Evolutionary conservation across 2,113 vertebrate species (phyloP).

Genomic region (Antechinus stuartii): DNA sequence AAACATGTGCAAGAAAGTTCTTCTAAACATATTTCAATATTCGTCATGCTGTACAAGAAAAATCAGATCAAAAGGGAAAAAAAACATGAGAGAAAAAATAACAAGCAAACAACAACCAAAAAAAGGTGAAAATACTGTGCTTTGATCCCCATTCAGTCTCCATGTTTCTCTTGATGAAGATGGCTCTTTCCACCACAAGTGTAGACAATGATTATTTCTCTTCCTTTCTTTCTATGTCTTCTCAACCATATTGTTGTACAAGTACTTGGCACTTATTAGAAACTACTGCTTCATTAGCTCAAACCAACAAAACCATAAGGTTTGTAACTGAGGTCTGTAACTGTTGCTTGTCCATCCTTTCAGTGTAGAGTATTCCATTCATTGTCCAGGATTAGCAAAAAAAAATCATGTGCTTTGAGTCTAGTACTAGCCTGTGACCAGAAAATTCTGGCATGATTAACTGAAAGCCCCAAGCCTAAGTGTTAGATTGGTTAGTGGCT

Average conservation of each 20-base stretch:
- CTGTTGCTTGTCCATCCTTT: constrained; percentile 11
- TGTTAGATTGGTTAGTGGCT: background rate
- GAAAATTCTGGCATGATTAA: constrained; percentile 34
- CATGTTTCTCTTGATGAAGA: too few species aligned
- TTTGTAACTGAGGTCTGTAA: background rate
- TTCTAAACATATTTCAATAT: too few species aligned
- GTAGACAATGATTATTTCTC: background rate
- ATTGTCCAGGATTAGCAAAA: constrained; percentile 16
- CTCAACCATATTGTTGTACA: background rate
- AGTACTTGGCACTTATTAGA: background rate
- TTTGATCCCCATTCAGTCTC: too few species aligned
- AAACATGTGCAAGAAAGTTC: too few species aligned
- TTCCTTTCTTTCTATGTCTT: background rate
- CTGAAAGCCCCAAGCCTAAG: constrained; percentile 28
- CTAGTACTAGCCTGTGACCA: constrained; percentile 19
- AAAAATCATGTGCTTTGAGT: constrained; percentile 12
- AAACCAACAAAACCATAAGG: background rate
- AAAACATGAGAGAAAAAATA: too few species aligned
- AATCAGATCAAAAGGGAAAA: too few species aligned
- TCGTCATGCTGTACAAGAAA: too few species aligned
- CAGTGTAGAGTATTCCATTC: constrained; percentile 50
- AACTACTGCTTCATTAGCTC: background rate
- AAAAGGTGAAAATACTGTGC: too few species aligned
- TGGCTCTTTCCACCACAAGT: too few species aligned
- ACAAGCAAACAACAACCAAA: too few species aligned